Conservation (phyloP, 2,888 invertebrate species). For the Heliconius erato region DNA sequence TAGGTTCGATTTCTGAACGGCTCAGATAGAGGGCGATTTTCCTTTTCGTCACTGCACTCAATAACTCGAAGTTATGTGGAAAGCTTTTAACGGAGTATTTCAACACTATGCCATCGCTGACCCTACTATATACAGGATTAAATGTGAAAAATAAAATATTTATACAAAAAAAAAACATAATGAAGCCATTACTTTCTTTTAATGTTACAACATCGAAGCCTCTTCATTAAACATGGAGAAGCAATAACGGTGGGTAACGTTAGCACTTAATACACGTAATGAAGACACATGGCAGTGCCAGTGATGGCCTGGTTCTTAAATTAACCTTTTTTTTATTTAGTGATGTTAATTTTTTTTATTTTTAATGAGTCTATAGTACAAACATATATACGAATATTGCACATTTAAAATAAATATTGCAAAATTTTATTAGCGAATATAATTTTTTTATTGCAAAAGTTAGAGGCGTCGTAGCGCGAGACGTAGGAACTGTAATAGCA, state of each 20-base stretch:
- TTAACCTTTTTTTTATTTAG: conserved; percentile 12
- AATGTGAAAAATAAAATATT: not conserved
- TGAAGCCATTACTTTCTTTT: conserved; percentile 30
- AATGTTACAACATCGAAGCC: conserved; percentile 16
- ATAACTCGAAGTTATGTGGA: not conserved
- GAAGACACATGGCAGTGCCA: conserved; percentile 34
- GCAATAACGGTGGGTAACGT: conserved; percentile 35
- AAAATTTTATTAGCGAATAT: no score
- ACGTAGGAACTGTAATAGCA: no score
- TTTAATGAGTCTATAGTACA: not conserved
- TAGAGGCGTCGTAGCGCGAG: no score
- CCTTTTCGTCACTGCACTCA: not conserved
- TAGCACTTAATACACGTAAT: conserved; percentile 42
- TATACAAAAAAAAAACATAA: conserved; percentile 15
- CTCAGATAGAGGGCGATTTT: not conserved
- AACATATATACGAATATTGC: not conserved
- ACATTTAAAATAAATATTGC: no score
- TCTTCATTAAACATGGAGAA: conserved; percentile 41
- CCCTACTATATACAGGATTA: not conserved
- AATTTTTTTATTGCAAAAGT: no score
- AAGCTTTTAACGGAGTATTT: not conserved
- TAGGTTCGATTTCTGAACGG: no score
- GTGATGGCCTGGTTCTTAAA: conserved; percentile 14
- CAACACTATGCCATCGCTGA: not conserved
- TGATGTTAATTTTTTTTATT: conserved; percentile 2